Evolutionary conservation across 2,113 vertebrate genomes (phyloP), one percentile per base, ranked within the genome.

Genomic region (Arizona elegans): DNA sequence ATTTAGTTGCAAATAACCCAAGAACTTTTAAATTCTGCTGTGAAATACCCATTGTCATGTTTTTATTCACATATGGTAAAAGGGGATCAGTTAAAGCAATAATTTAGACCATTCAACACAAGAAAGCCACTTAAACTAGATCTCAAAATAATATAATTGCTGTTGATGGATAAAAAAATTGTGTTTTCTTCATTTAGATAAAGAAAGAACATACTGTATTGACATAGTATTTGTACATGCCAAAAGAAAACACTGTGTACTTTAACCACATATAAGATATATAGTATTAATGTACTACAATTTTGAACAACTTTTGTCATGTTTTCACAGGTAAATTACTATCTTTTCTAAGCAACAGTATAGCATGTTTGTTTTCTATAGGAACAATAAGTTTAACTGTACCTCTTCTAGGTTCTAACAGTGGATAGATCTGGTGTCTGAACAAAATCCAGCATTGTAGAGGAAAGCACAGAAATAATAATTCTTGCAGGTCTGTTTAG

Each of bases 71-170:
- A 81, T 33, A 38, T 81, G 33, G 33, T 21, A 81, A 81, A 81
- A 38, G 7, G 75, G 33, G 8, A 70, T 92, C 92, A 94, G 85
- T 93, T 93, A 56, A 93, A 75, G 50, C 58, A 86, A 75, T 90
- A 87, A 75, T 17, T 3, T 75, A n/a, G 0, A 89, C 23, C n/a
- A 38, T 3, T 81, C 70, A 81, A 8, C 17, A 81, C 15, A 81
- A 81, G 33, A 43, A 75, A 92, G 38, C 5, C 65, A 47, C 50
- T 92, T 88, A 59, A 94, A 93, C 17, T 6, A 19, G 7, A 90
- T n/a, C 58, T 33, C 38, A 70, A 24, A 75, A 89, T 87, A 24
- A 55, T 6, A 23, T 89, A 26, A 53, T 7, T 24, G 93, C 47
- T 93, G 56, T 10, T 0, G 54, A 13, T 62, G 86, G 54, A 59